A percentile compares a stretch with the other conserved stretches of the same genome.
phyloP scores from a whole-genome alignment of 1,140 invertebrate genomes.

The Pogonomyrmex californicus region DNA sequence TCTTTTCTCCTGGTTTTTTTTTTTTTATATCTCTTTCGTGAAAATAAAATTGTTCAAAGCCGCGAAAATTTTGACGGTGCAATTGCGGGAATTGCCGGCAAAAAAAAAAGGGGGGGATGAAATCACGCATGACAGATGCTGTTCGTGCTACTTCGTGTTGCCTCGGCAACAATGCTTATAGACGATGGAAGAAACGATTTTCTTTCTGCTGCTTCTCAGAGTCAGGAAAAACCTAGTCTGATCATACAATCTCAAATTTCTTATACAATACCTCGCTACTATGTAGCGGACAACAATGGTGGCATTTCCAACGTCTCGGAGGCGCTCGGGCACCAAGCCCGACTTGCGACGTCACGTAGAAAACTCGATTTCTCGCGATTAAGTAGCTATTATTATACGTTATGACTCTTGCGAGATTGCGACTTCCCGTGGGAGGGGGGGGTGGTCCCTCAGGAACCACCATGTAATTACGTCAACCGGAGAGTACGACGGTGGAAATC shows the following conservation, averaged over 20 bases:
- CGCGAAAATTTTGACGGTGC: neutral
- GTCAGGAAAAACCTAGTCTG: neutral
- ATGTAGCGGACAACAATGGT: slow-evolving; percentile 47
- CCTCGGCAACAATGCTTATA: slow-evolving; percentile 40
- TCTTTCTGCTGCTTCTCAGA: neutral
- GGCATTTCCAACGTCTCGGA: slow-evolving; percentile 25
- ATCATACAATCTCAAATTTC: slow-evolving; percentile 56
- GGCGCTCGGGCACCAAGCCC: slow-evolving; percentile 29
- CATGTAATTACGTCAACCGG: slow-evolving; percentile 32
- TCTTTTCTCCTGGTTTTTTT: neutral
- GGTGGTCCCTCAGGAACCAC: neutral
- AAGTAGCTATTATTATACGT: slow-evolving; percentile 63
- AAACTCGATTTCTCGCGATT: slow-evolving; percentile 62
- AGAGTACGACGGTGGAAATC: neutral
- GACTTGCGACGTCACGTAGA: slow-evolving; percentile 46
- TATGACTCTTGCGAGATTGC: slow-evolving; percentile 47
- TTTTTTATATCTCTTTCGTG: neutral
- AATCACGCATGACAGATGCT: slow-evolving; percentile 42
- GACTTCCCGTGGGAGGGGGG: neutral
- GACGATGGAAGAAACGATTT: slow-evolving; percentile 53
- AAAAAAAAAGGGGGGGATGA: slow-evolving; percentile 20
- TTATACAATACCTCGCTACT: slow-evolving; percentile 42
- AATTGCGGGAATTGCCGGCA: slow-evolving; percentile 20
- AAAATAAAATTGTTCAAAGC: neutral
- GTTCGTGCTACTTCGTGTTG: slow-evolving; percentile 32